Evolutionary conservation across 2,888 invertebrate genomes (phyloP).

Genomic region (Laspeyria flexula): DNA sequence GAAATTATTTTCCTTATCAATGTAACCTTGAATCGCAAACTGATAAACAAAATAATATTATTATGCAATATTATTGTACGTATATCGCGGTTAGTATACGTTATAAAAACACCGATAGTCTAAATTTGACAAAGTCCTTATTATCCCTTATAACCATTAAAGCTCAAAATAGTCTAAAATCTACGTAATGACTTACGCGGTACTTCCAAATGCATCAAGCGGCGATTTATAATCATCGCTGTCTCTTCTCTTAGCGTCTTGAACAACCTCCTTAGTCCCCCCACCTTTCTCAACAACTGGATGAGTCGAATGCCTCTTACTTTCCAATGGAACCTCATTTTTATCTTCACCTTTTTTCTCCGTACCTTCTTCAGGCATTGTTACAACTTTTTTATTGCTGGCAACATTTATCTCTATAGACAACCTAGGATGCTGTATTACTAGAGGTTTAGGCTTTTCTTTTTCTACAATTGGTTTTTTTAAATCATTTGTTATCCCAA

Average conservation of each 20-base stretch:
- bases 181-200: constrained; percentile 61
- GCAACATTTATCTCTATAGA: constrained; percentile 65
- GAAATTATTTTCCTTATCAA: too few species aligned
- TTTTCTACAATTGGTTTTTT: constrained; percentile 34
- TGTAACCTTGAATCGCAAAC: too few species aligned
- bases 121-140: too few species aligned
- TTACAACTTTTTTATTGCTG: constrained; percentile 68
- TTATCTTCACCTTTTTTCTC: constrained; percentile 18
- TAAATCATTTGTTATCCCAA: constrained; percentile 62
- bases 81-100: too few species aligned
- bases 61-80: too few species aligned
- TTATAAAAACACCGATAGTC: too few species aligned
- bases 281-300: constrained; percentile 42
- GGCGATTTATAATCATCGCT: constrained; percentile 75
- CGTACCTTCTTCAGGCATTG: constrained; percentile 45
- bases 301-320: constrained; percentile 23
- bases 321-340: constrained; percentile 18
- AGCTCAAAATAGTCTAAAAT: background rate
- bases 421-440: constrained; percentile 44
- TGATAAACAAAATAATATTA: too few species aligned
- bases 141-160: too few species aligned
- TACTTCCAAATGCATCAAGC: constrained; percentile 65
- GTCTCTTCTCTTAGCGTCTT: constrained; percentile 17
- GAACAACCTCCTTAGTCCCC: constrained; percentile 13
- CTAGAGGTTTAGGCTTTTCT: constrained; percentile 1